phyloP scores from a whole-genome alignment of 2,888 invertebrate genomes.

The Caenorhabditis sp. region DNA sequence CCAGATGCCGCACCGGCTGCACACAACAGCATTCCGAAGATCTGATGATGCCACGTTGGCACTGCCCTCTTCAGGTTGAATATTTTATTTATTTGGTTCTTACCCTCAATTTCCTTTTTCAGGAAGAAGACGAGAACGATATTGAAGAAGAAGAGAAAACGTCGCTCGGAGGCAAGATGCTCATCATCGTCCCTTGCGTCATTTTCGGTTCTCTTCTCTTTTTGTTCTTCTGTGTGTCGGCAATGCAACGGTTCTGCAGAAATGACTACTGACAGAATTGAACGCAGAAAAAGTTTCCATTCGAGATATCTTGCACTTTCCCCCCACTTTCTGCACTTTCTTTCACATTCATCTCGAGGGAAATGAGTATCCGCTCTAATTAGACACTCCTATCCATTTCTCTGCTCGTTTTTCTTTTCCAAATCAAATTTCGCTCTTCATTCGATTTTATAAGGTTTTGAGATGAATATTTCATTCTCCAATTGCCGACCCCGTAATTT shows the following conservation, averaged over 20 bases:
- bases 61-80: constrained; percentile 69
- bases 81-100: neutral
- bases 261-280: constrained; percentile 51
- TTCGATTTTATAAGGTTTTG: neutral
- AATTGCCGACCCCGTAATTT: too few relatives aligned
- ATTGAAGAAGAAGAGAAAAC: constrained; percentile 68
- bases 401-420: neutral
- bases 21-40: constrained; percentile 75
- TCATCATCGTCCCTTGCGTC: constrained; percentile 68
- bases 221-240: constrained; percentile 70
- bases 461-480: neutral
- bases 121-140: constrained; percentile 68
- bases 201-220: constrained; percentile 68
- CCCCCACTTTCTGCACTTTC: neutral
- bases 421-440: neutral
- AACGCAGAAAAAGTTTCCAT: neutral
- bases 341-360: neutral
- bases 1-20: constrained; percentile 69
- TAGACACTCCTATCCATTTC: neutral
- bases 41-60: constrained; percentile 74
- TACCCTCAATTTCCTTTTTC: constrained; percentile 21
- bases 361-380: neutral
- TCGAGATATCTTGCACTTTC: neutral
- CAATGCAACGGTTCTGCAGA: constrained; percentile 69
- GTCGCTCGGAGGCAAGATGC: constrained; percentile 64